phyloP scores from a whole-genome alignment of 2,888 invertebrate species.

The Cantharis flavilabris region DNA sequence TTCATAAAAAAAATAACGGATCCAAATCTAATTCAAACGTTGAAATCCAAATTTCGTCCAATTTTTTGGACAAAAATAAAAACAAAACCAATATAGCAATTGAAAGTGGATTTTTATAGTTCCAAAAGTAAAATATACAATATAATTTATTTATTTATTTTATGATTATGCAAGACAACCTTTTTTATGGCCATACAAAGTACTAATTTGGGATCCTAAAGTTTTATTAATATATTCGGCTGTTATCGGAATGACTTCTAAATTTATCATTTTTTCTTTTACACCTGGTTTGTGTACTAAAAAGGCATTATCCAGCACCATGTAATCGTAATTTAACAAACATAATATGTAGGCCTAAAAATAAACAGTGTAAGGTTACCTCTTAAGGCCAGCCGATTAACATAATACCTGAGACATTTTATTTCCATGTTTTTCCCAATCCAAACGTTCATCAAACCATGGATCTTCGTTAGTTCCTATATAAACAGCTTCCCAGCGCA shows the following conservation, averaged over 20 bases:
- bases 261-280: constrained; percentile 34
- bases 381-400: not conserved
- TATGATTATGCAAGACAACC: constrained; percentile 9
- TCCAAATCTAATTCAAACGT: too few relatives aligned
- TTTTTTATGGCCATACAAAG: constrained; percentile 3
- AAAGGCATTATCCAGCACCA: constrained; percentile 85
- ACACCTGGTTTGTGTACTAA: constrained; percentile 80
- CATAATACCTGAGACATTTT: constrained; percentile 60
- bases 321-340: constrained; percentile 83
- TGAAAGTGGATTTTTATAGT: too few relatives aligned
- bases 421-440: constrained; percentile 61
- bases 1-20: too few relatives aligned
- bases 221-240: constrained; percentile 20
- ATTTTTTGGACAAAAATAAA: too few relatives aligned
- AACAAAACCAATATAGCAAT: too few relatives aligned
- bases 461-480: constrained; percentile 59
- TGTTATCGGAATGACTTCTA: constrained; percentile 41
- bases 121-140: too few relatives aligned
- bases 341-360: constrained; percentile 81
- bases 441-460: constrained; percentile 58
- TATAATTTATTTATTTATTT: not conserved
- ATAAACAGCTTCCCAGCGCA: constrained; percentile 60
- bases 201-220: constrained; percentile 27
- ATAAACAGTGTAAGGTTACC: not conserved
- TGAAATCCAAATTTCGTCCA: too few relatives aligned